These are phyloP conservation scores for Acipenser ruthenus DNA, from an alignment of 2,797 vertebrate species.

Conservation along the genomic window DNA sequence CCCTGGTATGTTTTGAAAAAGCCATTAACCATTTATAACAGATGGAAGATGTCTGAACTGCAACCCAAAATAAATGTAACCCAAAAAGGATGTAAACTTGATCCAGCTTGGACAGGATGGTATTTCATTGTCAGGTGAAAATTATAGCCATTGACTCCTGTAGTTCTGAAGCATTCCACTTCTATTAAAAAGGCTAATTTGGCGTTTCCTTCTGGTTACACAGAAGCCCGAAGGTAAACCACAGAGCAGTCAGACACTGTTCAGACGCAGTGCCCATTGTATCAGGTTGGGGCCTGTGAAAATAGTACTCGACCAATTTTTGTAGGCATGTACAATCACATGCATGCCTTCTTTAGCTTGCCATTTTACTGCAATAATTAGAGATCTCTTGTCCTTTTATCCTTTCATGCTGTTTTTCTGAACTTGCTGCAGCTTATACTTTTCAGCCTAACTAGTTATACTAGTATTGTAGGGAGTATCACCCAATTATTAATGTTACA, in stretches of 20 bases:
- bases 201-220: background rate
- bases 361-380: background rate
- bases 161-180: slow-evolving; percentile 5
- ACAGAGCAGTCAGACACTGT: background rate
- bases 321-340: background rate
- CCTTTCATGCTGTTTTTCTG: background rate
- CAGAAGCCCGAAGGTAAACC: background rate
- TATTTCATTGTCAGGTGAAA: slow-evolving; percentile 8
- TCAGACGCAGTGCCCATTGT: background rate
- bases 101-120: background rate
- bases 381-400: background rate
- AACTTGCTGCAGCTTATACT: background rate
- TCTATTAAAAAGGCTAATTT: slow-evolving; percentile 12
- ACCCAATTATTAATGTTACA: slow-evolving; percentile 6
- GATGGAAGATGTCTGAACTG: no score
- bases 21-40: no score
- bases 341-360: background rate
- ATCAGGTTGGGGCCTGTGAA: background rate
- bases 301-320: background rate
- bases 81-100: background rate
- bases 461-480: background rate
- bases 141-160: slow-evolving; percentile 14
- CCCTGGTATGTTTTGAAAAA: no score
- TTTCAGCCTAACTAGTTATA: background rate
- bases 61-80: no score